Base-by-base conservation (phyloP, 2,888 invertebrate species). In the Leptinotarsa juncta region DNA sequence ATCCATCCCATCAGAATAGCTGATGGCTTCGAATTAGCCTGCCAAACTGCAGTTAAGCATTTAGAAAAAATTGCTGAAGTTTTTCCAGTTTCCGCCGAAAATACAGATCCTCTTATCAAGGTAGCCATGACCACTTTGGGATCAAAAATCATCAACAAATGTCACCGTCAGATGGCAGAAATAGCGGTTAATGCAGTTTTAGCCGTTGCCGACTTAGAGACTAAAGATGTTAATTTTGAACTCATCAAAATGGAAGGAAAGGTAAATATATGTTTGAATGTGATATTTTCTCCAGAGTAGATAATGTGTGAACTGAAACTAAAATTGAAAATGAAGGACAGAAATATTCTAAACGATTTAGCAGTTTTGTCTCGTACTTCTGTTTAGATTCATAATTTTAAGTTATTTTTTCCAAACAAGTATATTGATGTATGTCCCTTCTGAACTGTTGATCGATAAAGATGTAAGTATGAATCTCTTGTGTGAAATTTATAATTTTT, bases 1-100 rank as follows among this genome's bases (percentile, higher is more conserved):
- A 98, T 99, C 86, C 99, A 99, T 88, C 99, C 99, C 0, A 98
- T 99, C 83, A 94, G 99, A 82, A 97, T 99, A 82, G 98, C 99
- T 7, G 99, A 99, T 89, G 99, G 99, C 66, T 99, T 96, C 86
- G 99, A 99, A 88, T 89, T 98, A 88, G 99, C 99, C 0, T 97
- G 98, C 1, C 95, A 96, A 79, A 92, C 93, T 73, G 97, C 98
- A 0, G 91, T 95, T 0, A 91, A 93, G 55, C 95, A 97, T 85
- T 89, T 99, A 78, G 97, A 98, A 78, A 90, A 92, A 67, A 96
- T 99, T 85, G 94, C 97, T 42, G 96, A 98, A 81, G 91, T 93
- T 0, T 99, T 97, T 88, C 96, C 96, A 0, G 94, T 98, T 23
- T 94, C 95, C 84, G 91, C 91, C 15, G 91, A 94, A 3, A 94